These are phyloP conservation scores for Drosophila macrospina DNA, from an alignment of 2,888 invertebrate species.

Conservation along the genomic window DNA sequence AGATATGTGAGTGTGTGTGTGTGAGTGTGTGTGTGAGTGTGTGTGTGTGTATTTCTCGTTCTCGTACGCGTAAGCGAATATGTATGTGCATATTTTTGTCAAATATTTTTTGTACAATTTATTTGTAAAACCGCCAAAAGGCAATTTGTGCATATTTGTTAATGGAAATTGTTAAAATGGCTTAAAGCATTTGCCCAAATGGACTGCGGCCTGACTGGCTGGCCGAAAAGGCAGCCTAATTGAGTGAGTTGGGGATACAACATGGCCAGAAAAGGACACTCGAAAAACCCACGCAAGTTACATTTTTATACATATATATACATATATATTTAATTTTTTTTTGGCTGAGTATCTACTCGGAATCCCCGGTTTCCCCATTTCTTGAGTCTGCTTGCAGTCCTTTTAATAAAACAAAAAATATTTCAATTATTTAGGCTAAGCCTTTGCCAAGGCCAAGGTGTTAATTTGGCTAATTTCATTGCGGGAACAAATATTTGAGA, in stretches of 20 bases:
- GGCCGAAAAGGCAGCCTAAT: conserved; percentile 50
- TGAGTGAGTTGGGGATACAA: conserved; percentile 64
- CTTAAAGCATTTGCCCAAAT: conserved; percentile 71
- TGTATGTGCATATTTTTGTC: conserved; percentile 67
- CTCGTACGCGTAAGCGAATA: conserved; percentile 2
- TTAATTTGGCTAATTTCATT: conserved; percentile 81
- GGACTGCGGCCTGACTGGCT: conserved; percentile 42
- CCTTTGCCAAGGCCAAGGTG: conserved; percentile 69
- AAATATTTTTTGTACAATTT: conserved; percentile 72
- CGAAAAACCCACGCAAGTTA: conserved; percentile 32
- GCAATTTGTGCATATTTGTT: conserved; percentile 82
- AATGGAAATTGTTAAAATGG: conserved; percentile 84
- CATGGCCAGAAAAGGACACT: conserved; percentile 46
- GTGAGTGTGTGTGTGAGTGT: neutral
- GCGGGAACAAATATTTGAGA: conserved; percentile 76
- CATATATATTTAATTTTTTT: conserved; percentile 24
- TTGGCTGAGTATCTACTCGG: conserved; percentile 9
- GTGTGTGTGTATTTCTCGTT: conserved; percentile 23
- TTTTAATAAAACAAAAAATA: conserved; percentile 77
- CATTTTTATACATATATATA: conserved; percentile 3
- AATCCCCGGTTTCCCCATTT: conserved; percentile 2
- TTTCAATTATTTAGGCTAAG: conserved; percentile 76
- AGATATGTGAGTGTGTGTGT: neutral
- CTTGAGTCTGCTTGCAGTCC: conserved; percentile 9
- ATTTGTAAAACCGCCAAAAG: conserved; percentile 80